These are phyloP conservation scores for Ctenochaetus hawaiiensis DNA, from an alignment of 2,797 vertebrate species.

Conservation along the genomic window DNA sequence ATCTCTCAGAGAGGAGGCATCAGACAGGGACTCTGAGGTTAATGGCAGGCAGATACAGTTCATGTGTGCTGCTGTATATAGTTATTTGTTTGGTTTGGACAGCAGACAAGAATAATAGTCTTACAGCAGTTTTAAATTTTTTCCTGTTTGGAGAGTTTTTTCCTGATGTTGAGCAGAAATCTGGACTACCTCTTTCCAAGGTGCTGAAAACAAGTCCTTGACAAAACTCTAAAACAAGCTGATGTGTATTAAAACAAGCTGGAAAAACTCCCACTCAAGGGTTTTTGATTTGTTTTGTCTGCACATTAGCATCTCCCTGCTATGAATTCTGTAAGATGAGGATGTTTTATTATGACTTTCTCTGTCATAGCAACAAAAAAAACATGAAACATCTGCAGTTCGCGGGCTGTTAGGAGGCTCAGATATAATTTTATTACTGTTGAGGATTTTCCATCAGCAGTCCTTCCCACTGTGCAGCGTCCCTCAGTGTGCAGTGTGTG, in stretches of 20 bases:
- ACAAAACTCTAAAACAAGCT: not conserved
- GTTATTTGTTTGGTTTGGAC: not conserved
- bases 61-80: not conserved
- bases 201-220: too few species aligned
- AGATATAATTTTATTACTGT: constrained; percentile 19
- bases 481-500: not conserved
- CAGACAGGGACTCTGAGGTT: not conserved
- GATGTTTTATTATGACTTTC: not conserved
- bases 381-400: constrained; percentile 9
- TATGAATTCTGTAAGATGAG: not conserved
- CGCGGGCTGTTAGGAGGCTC: not conserved
- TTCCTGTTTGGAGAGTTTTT: not conserved
- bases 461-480: constrained; percentile 1
- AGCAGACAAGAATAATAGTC: not conserved
- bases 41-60: not conserved
- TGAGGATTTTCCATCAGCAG: constrained; percentile 46
- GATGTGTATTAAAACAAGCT: not conserved
- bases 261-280: not conserved
- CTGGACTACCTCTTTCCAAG: not conserved
- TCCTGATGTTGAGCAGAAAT: not conserved
- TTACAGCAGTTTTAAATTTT: not conserved
- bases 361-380: constrained; percentile 6
- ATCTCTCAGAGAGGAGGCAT: not conserved
- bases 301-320: not conserved
- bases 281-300: not conserved